phyloP scores from a whole-genome alignment of 53 echinoderm and acorn worm genomes.

The Echinometra lucunter region DNA sequence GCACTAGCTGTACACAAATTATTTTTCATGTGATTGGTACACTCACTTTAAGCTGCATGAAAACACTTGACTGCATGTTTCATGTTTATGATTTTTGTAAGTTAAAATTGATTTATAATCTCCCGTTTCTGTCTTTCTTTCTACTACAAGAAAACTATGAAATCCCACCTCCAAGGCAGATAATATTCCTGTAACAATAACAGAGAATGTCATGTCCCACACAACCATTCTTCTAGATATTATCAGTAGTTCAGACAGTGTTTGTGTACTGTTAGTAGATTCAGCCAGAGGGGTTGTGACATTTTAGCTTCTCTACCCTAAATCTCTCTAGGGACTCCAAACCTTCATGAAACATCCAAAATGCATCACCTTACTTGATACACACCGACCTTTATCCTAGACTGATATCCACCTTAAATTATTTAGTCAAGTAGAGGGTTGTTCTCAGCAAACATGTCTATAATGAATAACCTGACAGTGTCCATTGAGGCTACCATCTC shows the following conservation, averaged over 20 bases:
- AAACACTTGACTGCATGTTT: neutral
- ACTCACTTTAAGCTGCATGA: neutral
- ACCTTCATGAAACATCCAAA: neutral
- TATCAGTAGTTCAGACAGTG: neutral
- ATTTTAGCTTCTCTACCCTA: constrained; percentile 16
- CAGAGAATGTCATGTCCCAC: neutral
- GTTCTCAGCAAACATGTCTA: constrained; percentile 26
- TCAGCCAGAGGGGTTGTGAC: constrained; percentile 17
- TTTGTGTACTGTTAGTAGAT: neutral
- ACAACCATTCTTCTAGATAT: neutral
- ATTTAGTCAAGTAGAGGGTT: constrained; percentile 41
- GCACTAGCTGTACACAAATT: too few species aligned
- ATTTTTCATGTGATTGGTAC: too few species aligned
- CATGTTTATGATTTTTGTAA: neutral
- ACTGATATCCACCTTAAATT: constrained; percentile 18
- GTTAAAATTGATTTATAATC: neutral
- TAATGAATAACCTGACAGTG: constrained; percentile 29
- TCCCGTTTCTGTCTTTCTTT: neutral
- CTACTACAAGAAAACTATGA: neutral
- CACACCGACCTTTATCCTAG: neutral
- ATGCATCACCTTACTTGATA: constrained; percentile 37
- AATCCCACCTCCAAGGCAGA: neutral
- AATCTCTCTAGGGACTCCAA: constrained; percentile 4
- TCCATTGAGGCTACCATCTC: neutral
- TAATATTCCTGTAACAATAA: neutral